Evolutionary conservation across 2,113 vertebrate genomes (phyloP).

Genomic region (Manacus vitellinus): DNA sequence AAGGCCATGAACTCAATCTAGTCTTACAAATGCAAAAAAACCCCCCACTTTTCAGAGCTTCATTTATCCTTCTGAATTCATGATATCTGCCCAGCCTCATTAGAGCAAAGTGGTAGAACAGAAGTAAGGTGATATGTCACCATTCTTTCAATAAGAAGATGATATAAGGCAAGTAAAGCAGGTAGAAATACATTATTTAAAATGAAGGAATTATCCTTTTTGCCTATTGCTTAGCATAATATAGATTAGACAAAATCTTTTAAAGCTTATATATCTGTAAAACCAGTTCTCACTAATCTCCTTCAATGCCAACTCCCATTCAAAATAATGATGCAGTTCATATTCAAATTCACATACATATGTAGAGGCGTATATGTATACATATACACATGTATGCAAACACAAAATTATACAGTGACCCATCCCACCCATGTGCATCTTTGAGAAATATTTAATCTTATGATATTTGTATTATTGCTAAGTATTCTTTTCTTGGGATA

Average conservation of each 20-base stretch:
- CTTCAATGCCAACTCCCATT: neutral
- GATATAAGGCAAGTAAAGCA: constrained; percentile 1
- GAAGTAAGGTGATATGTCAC: neutral
- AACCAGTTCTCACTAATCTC: neutral
- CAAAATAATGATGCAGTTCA: neutral
- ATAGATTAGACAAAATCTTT: neutral
- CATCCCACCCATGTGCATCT: neutral
- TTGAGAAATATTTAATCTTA: neutral
- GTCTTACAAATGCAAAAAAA: constrained; percentile 7
- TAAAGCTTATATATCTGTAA: neutral
- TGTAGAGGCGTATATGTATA: neutral
- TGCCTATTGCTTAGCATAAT: neutral
- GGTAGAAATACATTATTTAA: constrained; percentile 17
- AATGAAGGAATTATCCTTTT: constrained; percentile 8
- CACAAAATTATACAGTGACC: neutral
- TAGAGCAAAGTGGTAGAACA: neutral
- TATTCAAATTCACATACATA: neutral
- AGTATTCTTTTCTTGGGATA: neutral
- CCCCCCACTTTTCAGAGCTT: neutral
- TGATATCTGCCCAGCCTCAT: neutral
- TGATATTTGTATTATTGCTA: neutral
- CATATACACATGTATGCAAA: neutral
- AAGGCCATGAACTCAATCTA: neutral
- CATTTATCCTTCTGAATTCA: constrained; percentile 27
- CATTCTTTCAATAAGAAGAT: neutral